These are phyloP conservation scores for Pardosa pseudoannulata DNA, from an alignment of 2,888 invertebrate genomes.

Conservation along the genomic window DNA sequence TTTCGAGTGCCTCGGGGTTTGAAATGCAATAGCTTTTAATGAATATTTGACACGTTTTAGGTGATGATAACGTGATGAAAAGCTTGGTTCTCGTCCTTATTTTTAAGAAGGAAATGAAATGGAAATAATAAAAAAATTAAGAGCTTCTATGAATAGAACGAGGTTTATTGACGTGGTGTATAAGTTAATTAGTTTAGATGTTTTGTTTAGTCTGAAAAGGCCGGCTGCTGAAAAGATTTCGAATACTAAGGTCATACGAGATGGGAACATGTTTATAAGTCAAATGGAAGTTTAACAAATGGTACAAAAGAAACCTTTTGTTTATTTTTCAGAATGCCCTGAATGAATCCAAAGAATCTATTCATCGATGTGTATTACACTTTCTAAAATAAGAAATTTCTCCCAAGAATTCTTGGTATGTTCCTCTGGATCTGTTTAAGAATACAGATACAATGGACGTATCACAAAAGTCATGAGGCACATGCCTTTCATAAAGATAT, in stretches of 20 bases:
- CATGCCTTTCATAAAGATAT: too few relatives aligned
- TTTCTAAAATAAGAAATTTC: too few relatives aligned
- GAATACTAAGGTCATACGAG: background rate
- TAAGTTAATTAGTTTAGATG: background rate
- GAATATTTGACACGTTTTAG: constrained; percentile 9
- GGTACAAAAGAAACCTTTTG: background rate
- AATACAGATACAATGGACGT: too few relatives aligned
- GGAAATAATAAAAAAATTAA: background rate
- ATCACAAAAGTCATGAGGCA: too few relatives aligned
- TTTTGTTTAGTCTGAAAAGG: background rate
- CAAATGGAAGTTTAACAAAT: background rate
- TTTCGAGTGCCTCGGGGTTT: background rate
- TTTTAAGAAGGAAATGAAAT: background rate
- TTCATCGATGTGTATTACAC: too few relatives aligned
- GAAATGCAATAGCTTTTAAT: constrained; percentile 3
- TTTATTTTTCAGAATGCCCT: background rate
- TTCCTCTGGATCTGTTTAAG: too few relatives aligned
- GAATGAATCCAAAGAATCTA: too few relatives aligned
- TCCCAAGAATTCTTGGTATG: too few relatives aligned
- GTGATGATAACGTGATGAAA: background rate
- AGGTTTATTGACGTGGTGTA: background rate
- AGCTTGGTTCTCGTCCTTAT: background rate
- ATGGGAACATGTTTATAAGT: background rate
- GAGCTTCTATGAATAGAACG: background rate
- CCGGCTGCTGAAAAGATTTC: background rate